A percentile compares a stretch with the other conserved stretches of the same genome.
These are phyloP conservation scores for Cancer borealis DNA, from an alignment of 2,888 invertebrate genomes.

Conservation along the genomic window DNA sequence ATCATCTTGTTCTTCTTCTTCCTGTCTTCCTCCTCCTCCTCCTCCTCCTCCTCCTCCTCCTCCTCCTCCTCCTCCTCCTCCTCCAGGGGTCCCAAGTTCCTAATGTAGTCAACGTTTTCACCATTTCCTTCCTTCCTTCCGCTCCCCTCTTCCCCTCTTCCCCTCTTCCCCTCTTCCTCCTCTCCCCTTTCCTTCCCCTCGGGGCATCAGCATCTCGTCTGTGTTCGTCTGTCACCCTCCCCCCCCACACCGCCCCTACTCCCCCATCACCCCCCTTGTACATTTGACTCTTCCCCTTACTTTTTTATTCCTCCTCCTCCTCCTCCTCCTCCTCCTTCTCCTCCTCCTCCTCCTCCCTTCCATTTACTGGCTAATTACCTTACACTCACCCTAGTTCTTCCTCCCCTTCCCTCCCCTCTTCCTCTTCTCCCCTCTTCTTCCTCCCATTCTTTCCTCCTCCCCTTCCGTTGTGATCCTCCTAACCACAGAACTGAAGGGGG, in stretches of 20 bases:
- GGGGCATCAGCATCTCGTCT: not conserved
- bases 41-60: slow-evolving; percentile 3
- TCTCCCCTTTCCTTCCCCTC: not conserved
- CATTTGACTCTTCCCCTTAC: not conserved
- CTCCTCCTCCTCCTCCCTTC: not conserved
- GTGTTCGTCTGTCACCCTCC: not conserved
- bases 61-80: not conserved
- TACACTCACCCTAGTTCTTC: not conserved
- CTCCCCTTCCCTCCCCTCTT: too few species aligned
- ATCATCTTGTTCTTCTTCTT: not conserved
- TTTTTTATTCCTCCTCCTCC: not conserved
- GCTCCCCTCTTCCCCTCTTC: not conserved
- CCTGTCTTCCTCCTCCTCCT: not conserved
- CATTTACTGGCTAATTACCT: not conserved
- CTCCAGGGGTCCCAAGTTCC: slow-evolving; percentile 32
- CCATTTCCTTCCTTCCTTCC: not conserved
- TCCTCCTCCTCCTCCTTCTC: not conserved
- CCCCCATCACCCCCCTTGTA: not conserved
- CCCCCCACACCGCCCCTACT: not conserved
- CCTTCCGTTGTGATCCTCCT: not conserved
- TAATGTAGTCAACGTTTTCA: not conserved
- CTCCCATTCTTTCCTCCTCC: not conserved
- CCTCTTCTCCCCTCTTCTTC: not conserved
- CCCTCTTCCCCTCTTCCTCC: not conserved
- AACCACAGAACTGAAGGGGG: not conserved